These are phyloP conservation scores for Pteronura brasiliensis DNA, from an alignment of 2,113 vertebrate species.

Conservation along the genomic window DNA sequence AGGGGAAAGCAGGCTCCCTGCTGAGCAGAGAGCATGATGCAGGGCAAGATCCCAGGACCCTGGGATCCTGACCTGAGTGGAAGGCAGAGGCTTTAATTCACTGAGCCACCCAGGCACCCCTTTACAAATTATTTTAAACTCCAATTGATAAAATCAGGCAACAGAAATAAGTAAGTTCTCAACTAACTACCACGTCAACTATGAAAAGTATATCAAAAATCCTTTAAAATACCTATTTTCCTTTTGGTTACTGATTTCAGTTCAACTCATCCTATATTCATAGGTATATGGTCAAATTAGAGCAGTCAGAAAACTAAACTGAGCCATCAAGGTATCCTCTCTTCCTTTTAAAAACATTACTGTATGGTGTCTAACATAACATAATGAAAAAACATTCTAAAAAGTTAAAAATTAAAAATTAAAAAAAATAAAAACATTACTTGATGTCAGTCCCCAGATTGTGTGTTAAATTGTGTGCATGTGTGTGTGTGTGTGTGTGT, in stretches of 20 bases:
- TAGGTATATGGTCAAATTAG: neutral
- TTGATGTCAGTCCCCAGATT: neutral
- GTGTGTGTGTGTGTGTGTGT: neutral
- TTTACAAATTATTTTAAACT: neutral
- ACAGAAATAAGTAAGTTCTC: neutral
- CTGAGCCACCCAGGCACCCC: no score
- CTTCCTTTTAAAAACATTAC: neutral
- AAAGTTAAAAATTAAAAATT: no score
- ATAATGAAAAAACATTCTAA: no score
- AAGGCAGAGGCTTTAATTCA: no score
- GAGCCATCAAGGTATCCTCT: neutral
- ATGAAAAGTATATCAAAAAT: neutral
- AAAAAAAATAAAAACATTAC: neutral
- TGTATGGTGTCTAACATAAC: neutral
- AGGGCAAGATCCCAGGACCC: no score
- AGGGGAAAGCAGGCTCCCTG: no score
- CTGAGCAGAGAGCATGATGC: no score
- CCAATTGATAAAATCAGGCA: neutral
- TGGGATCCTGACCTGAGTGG: no score
- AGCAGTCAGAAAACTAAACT: neutral
- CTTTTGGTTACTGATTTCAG: neutral
- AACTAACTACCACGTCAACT: neutral
- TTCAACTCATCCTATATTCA: neutral
- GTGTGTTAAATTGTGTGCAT: neutral
- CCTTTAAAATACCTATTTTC: neutral